Percentiles rank a stretch among this genome's conserved stretches.
Evolutionary conservation across 2,888 invertebrate species (phyloP).

Genomic region (Germaria angustata): DNA sequence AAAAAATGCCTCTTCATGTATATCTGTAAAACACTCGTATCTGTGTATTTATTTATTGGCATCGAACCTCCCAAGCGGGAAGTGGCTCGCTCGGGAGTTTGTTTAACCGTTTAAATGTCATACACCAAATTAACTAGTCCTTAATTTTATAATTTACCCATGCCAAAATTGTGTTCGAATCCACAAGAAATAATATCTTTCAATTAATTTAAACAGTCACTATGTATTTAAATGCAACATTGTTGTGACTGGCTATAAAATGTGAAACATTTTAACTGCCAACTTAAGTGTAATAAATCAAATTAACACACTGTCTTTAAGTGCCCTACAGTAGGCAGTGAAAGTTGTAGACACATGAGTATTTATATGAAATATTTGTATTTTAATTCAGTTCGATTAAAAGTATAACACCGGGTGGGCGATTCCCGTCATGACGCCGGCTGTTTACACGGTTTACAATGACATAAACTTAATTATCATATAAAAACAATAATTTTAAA

Average conservation of each 20-base stretch:
- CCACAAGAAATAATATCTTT: background rate
- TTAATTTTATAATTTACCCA: background rate
- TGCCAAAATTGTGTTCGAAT: background rate
- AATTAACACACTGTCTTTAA: conserved; percentile 5
- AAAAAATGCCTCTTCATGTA: too few species aligned
- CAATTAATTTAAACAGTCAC: background rate
- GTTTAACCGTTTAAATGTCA: too few species aligned
- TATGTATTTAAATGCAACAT: conserved; percentile 1
- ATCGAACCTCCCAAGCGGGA: too few species aligned
- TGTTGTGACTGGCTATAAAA: background rate
- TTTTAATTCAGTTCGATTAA: conserved; percentile 1
- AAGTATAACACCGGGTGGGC: conserved; percentile 21
- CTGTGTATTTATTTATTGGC: too few species aligned
- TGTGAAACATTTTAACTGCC: conserved; percentile 9
- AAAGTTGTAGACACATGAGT: background rate
- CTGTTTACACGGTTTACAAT: conserved; percentile 6
- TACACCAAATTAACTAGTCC: too few species aligned
- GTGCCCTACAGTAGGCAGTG: conserved; percentile 42
- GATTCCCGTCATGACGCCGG: background rate
- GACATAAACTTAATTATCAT: conserved; percentile 9
- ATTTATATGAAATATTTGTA: background rate
- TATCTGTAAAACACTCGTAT: too few species aligned
- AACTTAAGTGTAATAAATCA: conserved; percentile 17
- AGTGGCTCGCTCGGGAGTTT: too few species aligned
- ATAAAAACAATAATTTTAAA: conserved; percentile 4